Base-by-base conservation (phyloP, 53 echinoderm and acorn worm species). In the Mesocentrotus franciscanus region DNA sequence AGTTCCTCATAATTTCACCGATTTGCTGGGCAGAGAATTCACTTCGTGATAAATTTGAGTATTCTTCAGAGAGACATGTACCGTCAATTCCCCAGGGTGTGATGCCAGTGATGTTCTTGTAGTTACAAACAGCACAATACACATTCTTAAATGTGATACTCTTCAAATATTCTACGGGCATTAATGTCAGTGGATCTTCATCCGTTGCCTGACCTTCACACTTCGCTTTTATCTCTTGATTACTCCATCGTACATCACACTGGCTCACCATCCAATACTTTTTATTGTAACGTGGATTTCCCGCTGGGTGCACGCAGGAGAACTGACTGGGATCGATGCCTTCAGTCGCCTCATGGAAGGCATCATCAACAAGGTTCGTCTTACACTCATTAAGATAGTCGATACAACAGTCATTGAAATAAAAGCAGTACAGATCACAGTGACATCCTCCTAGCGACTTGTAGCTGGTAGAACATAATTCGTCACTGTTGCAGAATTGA, bases 101-200 rank as follows among this genome's bases (percentile, higher is more conserved):
- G 17, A 91, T 39, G 66, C 9, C 34, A 56, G 36, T 62, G 16
- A 91, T 8, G 34, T 35, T 29, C 34, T 34, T 91, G 64, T 17
- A 64, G 91, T 66, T 91, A 66, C 91, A 91, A 10, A 91, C 20
- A 64, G 36, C 91, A 62, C 91, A 91, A 27, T 91, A 91, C 10
- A 91, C 39, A 39, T 91, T 91, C 39, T 91, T 91, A 17, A 66
- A 91, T 20, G 91, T 91, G 91, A 91, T 61, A 11, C 20, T 91
- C 11, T 66, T 22, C 1, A 91, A 29, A 66, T 91, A 91, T 34
- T 33, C 39, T 0, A 91, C 91, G 13, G 91, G 91, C 0, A 91
- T 30, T 4, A 10, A 34, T 2, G 91, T 91, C 33, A 91, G 34
- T 64, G 68, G 9, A 22, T 91, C 68, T 36, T 66, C 91, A n/a